Conservation (phyloP, 2,113 vertebrate genomes). For the Nothoprocta perdicaria region DNA sequence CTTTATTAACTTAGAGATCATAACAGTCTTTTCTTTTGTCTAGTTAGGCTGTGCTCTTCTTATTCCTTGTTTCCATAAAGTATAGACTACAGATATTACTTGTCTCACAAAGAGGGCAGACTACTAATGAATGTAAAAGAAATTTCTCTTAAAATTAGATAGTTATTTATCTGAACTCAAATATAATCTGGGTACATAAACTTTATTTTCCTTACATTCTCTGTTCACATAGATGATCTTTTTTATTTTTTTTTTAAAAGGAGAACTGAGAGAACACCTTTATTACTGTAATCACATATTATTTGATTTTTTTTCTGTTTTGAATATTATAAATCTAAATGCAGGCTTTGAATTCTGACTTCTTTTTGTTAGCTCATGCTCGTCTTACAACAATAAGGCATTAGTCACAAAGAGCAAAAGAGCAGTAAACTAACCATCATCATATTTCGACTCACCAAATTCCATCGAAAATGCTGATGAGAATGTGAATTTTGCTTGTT, state of each 20-base stretch:
- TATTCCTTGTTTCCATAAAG: background rate
- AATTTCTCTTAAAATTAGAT: accelerated
- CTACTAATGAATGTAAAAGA: background rate
- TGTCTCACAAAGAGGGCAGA: background rate
- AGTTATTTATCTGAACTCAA: background rate
- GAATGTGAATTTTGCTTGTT: background rate
- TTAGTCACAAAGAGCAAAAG: background rate
- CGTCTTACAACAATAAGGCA: background rate
- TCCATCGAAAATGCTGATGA: background rate
- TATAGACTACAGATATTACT: background rate
- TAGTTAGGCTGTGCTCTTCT: background rate
- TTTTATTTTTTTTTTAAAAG: background rate
- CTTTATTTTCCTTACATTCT: accelerated
- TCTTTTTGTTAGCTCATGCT: background rate
- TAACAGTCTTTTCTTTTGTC: background rate
- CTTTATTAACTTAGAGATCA: background rate
- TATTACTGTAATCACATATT: background rate
- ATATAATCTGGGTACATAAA: background rate
- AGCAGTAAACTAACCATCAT: background rate
- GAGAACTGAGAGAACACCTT: background rate
- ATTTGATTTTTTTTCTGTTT: background rate
- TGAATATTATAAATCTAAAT: background rate
- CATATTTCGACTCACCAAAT: background rate
- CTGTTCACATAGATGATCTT: background rate
- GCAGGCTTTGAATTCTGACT: background rate